Evolutionary conservation across 2,888 invertebrate species (phyloP).

Genomic region (Drosophila recens): DNA sequence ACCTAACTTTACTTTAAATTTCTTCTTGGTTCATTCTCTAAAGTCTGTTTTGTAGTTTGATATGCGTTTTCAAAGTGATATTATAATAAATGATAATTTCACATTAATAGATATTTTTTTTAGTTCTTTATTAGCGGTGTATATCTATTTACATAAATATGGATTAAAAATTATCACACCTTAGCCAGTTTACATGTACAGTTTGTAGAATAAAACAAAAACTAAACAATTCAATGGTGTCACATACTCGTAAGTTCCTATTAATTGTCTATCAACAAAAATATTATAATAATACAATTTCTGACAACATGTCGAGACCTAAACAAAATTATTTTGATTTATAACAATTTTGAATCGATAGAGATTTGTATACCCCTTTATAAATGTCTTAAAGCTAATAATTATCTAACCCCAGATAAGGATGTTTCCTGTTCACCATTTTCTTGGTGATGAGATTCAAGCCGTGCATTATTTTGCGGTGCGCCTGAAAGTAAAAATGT

Average conservation of each 20-base stretch:
- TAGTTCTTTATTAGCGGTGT: constrained; percentile 43
- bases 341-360: constrained; percentile 29
- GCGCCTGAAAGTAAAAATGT: constrained; percentile 88
- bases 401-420: constrained; percentile 58
- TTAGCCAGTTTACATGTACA: constrained; percentile 61
- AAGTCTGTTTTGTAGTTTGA: neutral
- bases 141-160: constrained; percentile 58
- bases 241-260: constrained; percentile 21
- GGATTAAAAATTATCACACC: constrained; percentile 68
- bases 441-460: constrained; percentile 87
- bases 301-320: constrained; percentile 26
- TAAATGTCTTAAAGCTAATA: constrained; percentile 32
- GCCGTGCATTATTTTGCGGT: constrained; percentile 93
- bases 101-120: constrained; percentile 2
- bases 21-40: neutral
- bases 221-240: constrained; percentile 34
- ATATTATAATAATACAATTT: constrained; percentile 41
- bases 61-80: neutral
- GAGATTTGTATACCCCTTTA: constrained; percentile 28
- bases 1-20: too few relatives aligned
- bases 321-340: constrained; percentile 24
- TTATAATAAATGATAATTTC: too few relatives aligned
- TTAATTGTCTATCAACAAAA: constrained; percentile 35
- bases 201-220: constrained; percentile 15
- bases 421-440: constrained; percentile 53